These are phyloP conservation scores for Nibea coibor DNA, from an alignment of 2,113 vertebrate genomes.

Conservation along the genomic window DNA sequence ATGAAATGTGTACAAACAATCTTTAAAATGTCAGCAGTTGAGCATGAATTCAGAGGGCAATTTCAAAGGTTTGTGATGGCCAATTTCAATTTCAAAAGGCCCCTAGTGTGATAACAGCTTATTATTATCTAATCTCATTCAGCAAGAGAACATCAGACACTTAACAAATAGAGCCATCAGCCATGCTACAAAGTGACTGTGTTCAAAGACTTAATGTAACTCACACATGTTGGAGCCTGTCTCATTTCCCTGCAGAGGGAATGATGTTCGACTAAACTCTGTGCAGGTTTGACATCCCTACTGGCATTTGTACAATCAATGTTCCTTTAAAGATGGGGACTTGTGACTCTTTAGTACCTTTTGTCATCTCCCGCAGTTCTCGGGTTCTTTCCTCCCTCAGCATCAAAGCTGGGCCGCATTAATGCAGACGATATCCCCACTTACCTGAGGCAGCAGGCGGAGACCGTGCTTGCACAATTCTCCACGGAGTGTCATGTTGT, in stretches of 20 bases:
- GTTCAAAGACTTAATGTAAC: constrained; percentile 63
- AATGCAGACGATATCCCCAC: constrained; percentile 78
- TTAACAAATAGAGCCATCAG: constrained; percentile 65
- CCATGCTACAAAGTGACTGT: constrained; percentile 54
- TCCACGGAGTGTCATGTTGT: constrained; percentile 75
- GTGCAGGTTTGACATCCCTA: constrained; percentile 69
- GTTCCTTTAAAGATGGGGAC: constrained; percentile 80
- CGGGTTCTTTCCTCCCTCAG: constrained; percentile 65
- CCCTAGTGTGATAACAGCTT: constrained; percentile 16
- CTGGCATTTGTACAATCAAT: constrained; percentile 76
- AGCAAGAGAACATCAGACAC: constrained; percentile 29
- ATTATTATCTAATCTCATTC: constrained; percentile 41
- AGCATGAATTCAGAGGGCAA: constrained; percentile 8
- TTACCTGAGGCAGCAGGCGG: constrained; percentile 82
- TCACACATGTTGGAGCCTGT: constrained; percentile 67
- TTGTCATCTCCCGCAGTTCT: constrained; percentile 70
- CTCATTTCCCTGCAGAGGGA: constrained; percentile 70
- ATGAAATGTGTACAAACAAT: constrained; percentile 64
- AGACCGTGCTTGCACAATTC: constrained; percentile 78
- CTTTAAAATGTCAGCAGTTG: constrained; percentile 42
- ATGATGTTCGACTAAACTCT: constrained; percentile 75
- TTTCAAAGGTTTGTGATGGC: constrained; percentile 25
- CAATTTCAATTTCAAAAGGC: constrained; percentile 43
- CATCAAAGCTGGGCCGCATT: constrained; percentile 82
- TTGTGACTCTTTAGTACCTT: constrained; percentile 76